Conservation (phyloP, 2,797 vertebrate species). For the Cephalopachus bancanus region DNA sequence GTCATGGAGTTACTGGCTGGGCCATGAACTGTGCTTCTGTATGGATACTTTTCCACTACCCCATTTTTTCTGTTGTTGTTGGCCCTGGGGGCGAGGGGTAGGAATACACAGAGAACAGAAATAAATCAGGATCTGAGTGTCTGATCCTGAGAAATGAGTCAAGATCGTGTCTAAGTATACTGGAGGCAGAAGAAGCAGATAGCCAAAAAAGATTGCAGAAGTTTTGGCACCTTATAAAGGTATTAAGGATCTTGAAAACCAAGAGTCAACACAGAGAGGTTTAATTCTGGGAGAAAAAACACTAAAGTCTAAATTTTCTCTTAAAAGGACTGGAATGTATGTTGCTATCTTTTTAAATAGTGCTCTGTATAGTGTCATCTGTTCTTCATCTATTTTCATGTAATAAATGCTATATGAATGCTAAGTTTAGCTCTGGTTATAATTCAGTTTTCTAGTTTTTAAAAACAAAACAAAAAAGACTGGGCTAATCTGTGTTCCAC, state of each 20-base stretch:
- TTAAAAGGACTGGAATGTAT: neutral
- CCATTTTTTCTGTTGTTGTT: neutral
- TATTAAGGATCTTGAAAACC: constrained; percentile 18
- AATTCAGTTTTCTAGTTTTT: constrained; percentile 63
- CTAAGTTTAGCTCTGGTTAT: constrained; percentile 37
- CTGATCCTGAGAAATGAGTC: no score
- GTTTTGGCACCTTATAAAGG: neutral
- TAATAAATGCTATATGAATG: constrained; percentile 10
- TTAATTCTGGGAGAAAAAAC: neutral
- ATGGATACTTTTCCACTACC: neutral
- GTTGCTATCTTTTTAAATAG: neutral
- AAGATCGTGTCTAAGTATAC: neutral
- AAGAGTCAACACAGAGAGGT: neutral
- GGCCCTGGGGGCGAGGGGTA: rapidly evolving
- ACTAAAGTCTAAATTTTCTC: neutral
- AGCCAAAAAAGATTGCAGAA: neutral
- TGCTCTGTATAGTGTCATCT: neutral
- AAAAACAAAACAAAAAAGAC: neutral
- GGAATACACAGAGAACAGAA: neutral
- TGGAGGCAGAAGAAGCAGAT: neutral
- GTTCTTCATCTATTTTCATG: neutral
- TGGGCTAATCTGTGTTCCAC: neutral
- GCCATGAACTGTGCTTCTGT: neutral
- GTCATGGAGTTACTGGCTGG: neutral
- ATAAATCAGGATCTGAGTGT: neutral